Percentiles rank a stretch among this genome's conserved stretches.
Evolutionary conservation across 2,888 invertebrate genomes (phyloP).

Genomic region (Scaptodrosophila latifasciaeformis): DNA sequence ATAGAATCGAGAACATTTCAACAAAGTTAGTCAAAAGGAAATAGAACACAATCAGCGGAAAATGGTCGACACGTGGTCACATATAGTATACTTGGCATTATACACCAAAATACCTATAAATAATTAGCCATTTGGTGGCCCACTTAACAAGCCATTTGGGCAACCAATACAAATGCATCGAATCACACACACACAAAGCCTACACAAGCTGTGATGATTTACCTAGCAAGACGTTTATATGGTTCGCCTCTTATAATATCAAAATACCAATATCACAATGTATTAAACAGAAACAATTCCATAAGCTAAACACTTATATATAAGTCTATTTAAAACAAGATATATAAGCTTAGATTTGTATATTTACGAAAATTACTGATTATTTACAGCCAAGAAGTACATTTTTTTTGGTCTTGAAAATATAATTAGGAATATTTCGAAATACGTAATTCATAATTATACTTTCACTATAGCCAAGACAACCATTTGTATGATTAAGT

Average conservation of each 20-base stretch:
- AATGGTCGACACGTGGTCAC: neutral
- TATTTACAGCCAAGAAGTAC: too few relatives aligned
- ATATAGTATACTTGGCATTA: constrained; percentile 1
- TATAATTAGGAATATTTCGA: too few relatives aligned
- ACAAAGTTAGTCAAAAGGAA: neutral
- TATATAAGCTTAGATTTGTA: too few relatives aligned
- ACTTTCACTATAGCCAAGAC: too few relatives aligned
- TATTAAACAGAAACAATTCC: constrained; percentile 21
- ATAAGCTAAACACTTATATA: too few relatives aligned
- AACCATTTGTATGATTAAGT: too few relatives aligned
- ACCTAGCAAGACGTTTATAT: neutral
- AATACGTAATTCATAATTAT: too few relatives aligned
- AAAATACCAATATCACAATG: neutral
- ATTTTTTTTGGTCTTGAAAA: too few relatives aligned
- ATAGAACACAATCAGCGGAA: constrained; percentile 11
- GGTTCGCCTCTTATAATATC: neutral
- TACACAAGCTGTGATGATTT: neutral
- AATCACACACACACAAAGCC: neutral
- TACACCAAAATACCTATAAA: constrained; percentile 32
- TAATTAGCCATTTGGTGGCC: constrained; percentile 50
- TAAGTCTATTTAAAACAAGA: too few relatives aligned
- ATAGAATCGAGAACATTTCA: neutral
- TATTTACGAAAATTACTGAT: too few relatives aligned
- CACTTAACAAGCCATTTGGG: constrained; percentile 28
- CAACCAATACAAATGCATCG: neutral